A percentile compares a stretch with the other conserved stretches of the same genome.
phyloP scores from a whole-genome alignment of 2,888 invertebrate species.

The Cantharis nigra region DNA sequence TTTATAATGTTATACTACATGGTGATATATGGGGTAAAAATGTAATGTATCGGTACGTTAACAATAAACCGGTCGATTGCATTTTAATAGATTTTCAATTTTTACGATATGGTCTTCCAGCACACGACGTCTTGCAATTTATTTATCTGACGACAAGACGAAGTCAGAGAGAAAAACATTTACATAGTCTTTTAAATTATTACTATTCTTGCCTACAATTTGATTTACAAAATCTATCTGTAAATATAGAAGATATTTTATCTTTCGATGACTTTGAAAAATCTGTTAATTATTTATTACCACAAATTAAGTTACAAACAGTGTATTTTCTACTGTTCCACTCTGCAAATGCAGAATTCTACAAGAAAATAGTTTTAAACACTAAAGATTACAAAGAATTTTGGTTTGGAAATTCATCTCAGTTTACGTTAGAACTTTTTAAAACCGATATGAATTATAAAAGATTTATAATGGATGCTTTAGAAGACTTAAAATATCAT shows the following conservation, averaged over 20 bases:
- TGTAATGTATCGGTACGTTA: conserved; percentile 41
- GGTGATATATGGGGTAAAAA: conserved; percentile 47
- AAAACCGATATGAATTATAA: not conserved
- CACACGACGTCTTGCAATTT: conserved; percentile 61
- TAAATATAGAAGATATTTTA: not conserved
- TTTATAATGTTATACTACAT: conserved; percentile 49
- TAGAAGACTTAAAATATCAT: conserved; percentile 4
- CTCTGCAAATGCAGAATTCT: not conserved
- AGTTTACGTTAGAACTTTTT: not conserved
- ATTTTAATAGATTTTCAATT: conserved; percentile 47
- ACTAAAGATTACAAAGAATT: not conserved
- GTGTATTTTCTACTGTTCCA: not conserved
- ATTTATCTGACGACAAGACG: conserved; percentile 35
- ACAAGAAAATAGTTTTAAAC: not conserved
- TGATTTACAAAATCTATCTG: not conserved
- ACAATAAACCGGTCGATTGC: conserved; percentile 35
- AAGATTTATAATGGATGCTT: not conserved
- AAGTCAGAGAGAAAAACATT: conserved; percentile 28
- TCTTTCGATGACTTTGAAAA: conserved; percentile 15
- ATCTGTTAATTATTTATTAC: conserved; percentile 20
- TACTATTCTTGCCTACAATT: not conserved
- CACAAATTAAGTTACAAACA: conserved; percentile 27
- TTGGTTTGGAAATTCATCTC: not conserved
- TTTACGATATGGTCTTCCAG: conserved; percentile 63
- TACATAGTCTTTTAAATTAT: conserved; percentile 22